A percentile compares a stretch with the other conserved stretches of the same genome.
phyloP scores from a whole-genome alignment of 2,888 invertebrate species.

The Meghimatium bilineatum region DNA sequence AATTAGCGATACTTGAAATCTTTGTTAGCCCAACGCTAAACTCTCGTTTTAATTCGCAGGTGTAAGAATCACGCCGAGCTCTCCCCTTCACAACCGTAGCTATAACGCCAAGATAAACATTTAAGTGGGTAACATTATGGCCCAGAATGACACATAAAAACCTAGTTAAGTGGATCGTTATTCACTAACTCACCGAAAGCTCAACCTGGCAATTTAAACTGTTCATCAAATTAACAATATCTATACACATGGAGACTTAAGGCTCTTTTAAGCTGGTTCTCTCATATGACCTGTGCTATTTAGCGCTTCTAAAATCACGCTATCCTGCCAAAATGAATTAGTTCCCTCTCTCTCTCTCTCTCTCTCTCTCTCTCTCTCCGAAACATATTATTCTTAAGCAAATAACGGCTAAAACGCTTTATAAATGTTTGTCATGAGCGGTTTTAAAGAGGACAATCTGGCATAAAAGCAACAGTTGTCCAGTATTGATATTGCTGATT shows the following conservation, averaged over 20 bases:
- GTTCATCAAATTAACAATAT: not conserved
- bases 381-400: slow-evolving; percentile 11
- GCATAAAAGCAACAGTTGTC: slow-evolving; percentile 33
- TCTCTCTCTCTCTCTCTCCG: not conserved
- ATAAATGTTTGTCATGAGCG: slow-evolving; percentile 36
- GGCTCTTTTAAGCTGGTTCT: not conserved
- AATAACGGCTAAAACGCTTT: slow-evolving; percentile 19
- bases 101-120: not conserved
- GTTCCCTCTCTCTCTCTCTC: not conserved
- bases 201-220: not conserved
- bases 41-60: slow-evolving; percentile 3
- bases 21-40: not conserved
- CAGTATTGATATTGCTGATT: slow-evolving; percentile 9
- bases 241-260: not conserved
- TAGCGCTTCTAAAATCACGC: not conserved
- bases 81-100: not conserved
- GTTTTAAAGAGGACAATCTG: slow-evolving; percentile 21
- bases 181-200: not conserved
- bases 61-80: not conserved
- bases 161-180: slow-evolving; percentile 16
- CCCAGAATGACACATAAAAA: slow-evolving; percentile 1
- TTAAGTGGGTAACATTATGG: not conserved
- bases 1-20: not conserved
- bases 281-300: not conserved
- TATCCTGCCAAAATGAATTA: slow-evolving; percentile 1